These are phyloP conservation scores for Drosophila leontia DNA, from an alignment of 1,140 invertebrate genomes.

Conservation along the genomic window DNA sequence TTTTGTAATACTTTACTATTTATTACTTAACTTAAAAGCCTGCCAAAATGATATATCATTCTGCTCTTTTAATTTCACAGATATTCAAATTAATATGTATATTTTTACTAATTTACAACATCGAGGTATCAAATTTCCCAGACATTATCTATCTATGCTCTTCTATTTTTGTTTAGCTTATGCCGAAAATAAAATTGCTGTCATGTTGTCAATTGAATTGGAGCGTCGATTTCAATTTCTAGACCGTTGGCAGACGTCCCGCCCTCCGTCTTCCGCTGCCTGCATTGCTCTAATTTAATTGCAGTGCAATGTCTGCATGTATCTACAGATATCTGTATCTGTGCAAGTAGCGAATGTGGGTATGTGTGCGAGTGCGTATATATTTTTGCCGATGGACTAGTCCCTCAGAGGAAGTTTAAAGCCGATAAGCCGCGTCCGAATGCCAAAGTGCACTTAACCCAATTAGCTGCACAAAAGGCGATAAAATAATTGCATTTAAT, in stretches of 20 bases:
- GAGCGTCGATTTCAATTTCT: slow-evolving; percentile 42
- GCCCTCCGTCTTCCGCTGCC: neutral
- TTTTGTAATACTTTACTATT: too few species aligned
- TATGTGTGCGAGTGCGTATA: neutral
- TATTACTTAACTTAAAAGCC: neutral
- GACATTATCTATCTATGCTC: too few species aligned
- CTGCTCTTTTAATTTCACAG: neutral
- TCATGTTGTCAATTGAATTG: slow-evolving; percentile 63
- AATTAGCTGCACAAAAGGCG: slow-evolving; percentile 74
- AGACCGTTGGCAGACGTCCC: slow-evolving; percentile 24
- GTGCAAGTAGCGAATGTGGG: slow-evolving; percentile 8
- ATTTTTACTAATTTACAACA: neutral
- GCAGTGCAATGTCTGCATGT: slow-evolving; percentile 30
- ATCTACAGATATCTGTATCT: slow-evolving; percentile 9
- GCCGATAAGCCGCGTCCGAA: slow-evolving; percentile 58
- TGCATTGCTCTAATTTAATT: slow-evolving; percentile 42
- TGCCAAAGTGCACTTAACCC: slow-evolving; percentile 66
- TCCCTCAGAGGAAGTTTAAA: slow-evolving; percentile 41
- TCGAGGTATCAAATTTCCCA: slow-evolving; percentile 6
- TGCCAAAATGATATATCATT: neutral
- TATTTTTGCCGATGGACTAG: slow-evolving; percentile 63
- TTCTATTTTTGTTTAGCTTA: slow-evolving; percentile 34
- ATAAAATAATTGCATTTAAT: slow-evolving; percentile 81
- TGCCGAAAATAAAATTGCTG: slow-evolving; percentile 48
- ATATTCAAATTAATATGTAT: neutral